Evolutionary conservation across 2,113 vertebrate species (phyloP).

Genomic region (Phylloscopus trochiloides): DNA sequence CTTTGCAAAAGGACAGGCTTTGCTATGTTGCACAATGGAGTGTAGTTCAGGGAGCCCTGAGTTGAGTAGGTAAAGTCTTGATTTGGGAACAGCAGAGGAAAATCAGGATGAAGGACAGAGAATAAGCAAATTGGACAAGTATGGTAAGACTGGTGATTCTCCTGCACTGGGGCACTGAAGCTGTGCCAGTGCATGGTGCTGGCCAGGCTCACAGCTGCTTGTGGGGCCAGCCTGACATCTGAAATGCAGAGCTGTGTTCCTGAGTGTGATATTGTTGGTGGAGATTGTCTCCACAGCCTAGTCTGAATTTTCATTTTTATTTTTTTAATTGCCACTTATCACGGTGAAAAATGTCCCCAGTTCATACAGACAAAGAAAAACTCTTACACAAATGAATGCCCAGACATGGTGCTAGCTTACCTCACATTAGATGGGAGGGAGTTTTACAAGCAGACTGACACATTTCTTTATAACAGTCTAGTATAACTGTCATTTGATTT

Average conservation of each 20-base stretch:
- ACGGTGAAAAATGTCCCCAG: neutral
- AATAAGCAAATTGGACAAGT: neutral
- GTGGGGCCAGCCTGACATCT: neutral
- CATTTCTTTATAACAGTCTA: slow-evolving; percentile 53
- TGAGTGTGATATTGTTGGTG: neutral
- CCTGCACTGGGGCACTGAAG: neutral
- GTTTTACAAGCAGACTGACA: slow-evolving; percentile 60
- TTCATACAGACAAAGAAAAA: slow-evolving; percentile 13
- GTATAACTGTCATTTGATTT: slow-evolving; percentile 67
- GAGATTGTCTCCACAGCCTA: neutral
- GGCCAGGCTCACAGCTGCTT: neutral
- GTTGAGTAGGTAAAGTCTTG: neutral
- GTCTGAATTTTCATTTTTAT: neutral
- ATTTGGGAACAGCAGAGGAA: neutral
- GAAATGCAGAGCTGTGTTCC: neutral
- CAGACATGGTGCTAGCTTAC: neutral
- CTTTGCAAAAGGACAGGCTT: neutral
- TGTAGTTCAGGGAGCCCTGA: neutral
- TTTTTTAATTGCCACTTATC: neutral
- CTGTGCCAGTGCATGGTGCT: neutral
- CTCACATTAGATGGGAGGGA: neutral
- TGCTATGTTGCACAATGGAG: neutral
- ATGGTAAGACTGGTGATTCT: neutral
- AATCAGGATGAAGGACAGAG: neutral
- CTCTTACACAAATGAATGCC: neutral